Conservation (phyloP, 2,113 vertebrate species). For the Seriola dumerili region DNA sequence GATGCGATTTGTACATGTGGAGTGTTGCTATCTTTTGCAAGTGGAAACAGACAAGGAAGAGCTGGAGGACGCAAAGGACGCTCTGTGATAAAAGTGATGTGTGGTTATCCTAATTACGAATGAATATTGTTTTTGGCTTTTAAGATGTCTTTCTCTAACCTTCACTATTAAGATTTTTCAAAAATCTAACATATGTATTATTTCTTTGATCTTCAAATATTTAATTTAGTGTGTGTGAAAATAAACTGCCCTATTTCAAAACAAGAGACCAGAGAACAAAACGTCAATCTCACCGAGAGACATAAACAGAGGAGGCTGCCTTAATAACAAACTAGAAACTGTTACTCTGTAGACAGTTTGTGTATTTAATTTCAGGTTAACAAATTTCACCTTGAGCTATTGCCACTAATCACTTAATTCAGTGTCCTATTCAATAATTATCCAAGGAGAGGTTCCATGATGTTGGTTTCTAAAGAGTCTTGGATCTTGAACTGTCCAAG, state of each 20-base stretch:
- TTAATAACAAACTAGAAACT: neutral
- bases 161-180: neutral
- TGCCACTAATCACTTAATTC: constrained; percentile 5
- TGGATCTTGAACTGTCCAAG: neutral
- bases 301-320: neutral
- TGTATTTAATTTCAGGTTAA: neutral
- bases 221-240: neutral
- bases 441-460: neutral
- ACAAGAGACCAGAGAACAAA: neutral
- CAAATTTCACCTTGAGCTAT: neutral
- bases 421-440: neutral
- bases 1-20: constrained; percentile 62
- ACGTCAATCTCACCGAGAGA: neutral
- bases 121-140: neutral
- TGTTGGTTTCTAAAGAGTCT: neutral
- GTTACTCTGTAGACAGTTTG: neutral
- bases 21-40: constrained; percentile 60
- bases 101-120: constrained; percentile 2
- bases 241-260: constrained; percentile 2
- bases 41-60: neutral
- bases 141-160: neutral
- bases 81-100: constrained; percentile 1
- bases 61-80: neutral
- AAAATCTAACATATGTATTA: neutral
- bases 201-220: constrained; percentile 16